phyloP scores from a whole-genome alignment of 2,888 invertebrate genomes.

The Punctoribates punctum region DNA sequence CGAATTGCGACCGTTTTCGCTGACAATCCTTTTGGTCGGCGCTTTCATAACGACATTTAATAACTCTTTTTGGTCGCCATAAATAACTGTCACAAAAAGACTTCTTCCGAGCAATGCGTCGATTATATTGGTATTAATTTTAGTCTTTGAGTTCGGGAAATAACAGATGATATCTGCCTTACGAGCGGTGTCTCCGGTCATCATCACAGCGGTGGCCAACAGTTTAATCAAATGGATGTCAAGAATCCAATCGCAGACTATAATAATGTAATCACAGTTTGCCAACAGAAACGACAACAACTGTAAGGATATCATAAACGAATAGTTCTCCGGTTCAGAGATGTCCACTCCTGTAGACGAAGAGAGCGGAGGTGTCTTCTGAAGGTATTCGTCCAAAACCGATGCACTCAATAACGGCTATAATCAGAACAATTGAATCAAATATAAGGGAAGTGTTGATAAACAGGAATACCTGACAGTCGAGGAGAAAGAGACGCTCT shows the following conservation, averaged over 20 bases:
- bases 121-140: constrained; percentile 12
- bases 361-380: neutral
- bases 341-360: constrained; percentile 38
- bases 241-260: constrained; percentile 43
- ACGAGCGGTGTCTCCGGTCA: constrained; percentile 41
- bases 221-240: constrained; percentile 45
- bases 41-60: constrained; percentile 38
- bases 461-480: constrained; percentile 40
- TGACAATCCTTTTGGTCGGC: constrained; percentile 7
- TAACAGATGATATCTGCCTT: constrained; percentile 43
- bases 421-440: constrained; percentile 3
- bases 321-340: constrained; percentile 43
- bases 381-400: constrained; percentile 43
- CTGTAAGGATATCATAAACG: constrained; percentile 44
- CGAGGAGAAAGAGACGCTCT: constrained; percentile 42
- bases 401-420: constrained; percentile 45
- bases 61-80: constrained; percentile 41
- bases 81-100: constrained; percentile 26
- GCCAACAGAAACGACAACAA: constrained; percentile 43
- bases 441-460: neutral
- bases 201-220: constrained; percentile 45
- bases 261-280: constrained; percentile 43
- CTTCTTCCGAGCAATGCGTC: constrained; percentile 38
- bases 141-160: constrained; percentile 8
- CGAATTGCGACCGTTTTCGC: constrained; percentile 22